Percentiles rank a stretch among this genome's conserved stretches.
Conservation (phyloP, 2,797 vertebrate species). For the Capromys pilorides region DNA sequence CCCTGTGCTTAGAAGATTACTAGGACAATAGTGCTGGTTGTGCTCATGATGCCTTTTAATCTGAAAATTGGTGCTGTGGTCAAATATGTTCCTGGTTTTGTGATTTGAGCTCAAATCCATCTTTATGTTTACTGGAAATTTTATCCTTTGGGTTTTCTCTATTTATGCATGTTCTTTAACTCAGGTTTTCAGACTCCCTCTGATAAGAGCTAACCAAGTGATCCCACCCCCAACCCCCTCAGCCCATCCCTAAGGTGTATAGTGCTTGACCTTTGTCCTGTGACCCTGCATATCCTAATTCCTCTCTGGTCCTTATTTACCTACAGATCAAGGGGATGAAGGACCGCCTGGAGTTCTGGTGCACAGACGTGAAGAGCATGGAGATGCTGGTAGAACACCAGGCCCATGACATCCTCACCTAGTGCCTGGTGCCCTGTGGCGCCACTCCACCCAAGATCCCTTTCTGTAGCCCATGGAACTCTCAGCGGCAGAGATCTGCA, state of each 20-base stretch:
- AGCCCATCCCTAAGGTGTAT: background rate
- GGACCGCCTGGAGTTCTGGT: conserved; percentile 97
- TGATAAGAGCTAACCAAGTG: background rate
- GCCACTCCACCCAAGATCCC: conserved; percentile 54
- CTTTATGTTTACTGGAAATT: background rate
- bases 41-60: conserved; percentile 43
- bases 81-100: background rate
- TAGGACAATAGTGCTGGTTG: background rate
- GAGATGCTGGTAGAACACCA: conserved; percentile 98
- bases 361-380: conserved; percentile 96
- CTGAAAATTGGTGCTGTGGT: conserved; percentile 17
- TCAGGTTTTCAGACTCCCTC: background rate
- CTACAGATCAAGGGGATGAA: conserved; percentile 98
- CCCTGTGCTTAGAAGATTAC: conserved; percentile 58
- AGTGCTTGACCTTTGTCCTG: background rate
- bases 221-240: background rate
- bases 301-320: background rate
- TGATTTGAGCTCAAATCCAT: conserved; percentile 1
- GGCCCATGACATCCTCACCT: conserved; percentile 98
- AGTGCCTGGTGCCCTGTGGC: conserved; percentile 44
- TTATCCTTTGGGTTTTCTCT: conserved; percentile 61
- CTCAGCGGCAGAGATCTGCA: background rate
- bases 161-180: background rate
- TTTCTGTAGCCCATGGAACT: conserved; percentile 36
- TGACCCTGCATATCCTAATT: fast-evolving